Conservation (phyloP, 2,113 vertebrate species). For the Glaucidium brasilianum region DNA sequence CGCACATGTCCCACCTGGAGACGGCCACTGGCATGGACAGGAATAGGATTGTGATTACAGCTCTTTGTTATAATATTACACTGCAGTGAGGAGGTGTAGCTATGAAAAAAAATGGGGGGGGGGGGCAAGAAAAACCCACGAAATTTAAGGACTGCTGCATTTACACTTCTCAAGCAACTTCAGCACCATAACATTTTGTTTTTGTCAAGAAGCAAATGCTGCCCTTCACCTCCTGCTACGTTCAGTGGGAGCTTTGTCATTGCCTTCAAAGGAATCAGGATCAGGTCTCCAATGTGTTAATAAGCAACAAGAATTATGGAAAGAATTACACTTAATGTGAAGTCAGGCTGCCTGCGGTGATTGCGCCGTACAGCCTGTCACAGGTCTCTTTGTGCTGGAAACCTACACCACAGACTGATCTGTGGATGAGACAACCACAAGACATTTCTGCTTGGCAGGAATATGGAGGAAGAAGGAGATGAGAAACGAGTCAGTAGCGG, state of each 20-base stretch:
- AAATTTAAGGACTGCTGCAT: neutral
- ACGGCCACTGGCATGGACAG: too few relatives aligned
- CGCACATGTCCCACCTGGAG: rapidly evolving
- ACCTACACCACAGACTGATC: conserved; percentile 32
- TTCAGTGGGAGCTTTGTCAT: conserved; percentile 27
- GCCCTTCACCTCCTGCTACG: neutral
- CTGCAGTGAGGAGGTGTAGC: neutral
- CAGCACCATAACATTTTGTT: neutral
- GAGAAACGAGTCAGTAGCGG: neutral
- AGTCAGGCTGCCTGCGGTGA: conserved; percentile 47
- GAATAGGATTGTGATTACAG: neutral
- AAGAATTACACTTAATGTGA: conserved; percentile 52
- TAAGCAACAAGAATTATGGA: conserved; percentile 48
- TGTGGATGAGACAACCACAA: conserved; percentile 20
- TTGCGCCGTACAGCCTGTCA: conserved; percentile 16
- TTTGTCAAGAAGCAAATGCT: conserved; percentile 27
- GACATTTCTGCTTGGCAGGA: conserved; percentile 15
- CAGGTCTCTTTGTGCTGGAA: conserved; percentile 37
- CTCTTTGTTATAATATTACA: neutral
- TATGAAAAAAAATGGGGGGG: neutral
- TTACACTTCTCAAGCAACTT: neutral
- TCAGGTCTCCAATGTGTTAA: conserved; percentile 20
- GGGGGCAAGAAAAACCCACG: neutral
- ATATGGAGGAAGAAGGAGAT: neutral
- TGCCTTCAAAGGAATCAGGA: conserved; percentile 47